Conservation (phyloP, 1,140 invertebrate species). For the Drosophila bocqueti region DNA sequence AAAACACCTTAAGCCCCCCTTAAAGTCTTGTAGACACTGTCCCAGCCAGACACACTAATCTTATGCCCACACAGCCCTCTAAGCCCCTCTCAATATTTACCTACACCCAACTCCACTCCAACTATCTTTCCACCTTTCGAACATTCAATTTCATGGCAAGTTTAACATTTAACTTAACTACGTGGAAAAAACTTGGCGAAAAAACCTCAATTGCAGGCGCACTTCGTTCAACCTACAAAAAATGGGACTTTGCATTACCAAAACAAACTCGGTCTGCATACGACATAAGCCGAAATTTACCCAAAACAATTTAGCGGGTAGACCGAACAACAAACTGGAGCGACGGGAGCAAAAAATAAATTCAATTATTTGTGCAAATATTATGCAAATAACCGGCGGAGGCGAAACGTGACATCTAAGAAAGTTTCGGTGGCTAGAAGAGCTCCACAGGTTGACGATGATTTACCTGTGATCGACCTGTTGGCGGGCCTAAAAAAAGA, state of each 20-base stretch:
- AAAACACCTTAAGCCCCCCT: background rate
- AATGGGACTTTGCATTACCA: conserved; percentile 37
- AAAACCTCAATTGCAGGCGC: conserved; percentile 75
- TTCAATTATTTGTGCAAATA: conserved; percentile 85
- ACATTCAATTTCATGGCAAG: conserved; percentile 78
- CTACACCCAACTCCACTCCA: conserved; percentile 15
- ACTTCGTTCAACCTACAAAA: conserved; percentile 32
- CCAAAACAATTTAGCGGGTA: conserved; percentile 52
- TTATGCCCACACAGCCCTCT: background rate
- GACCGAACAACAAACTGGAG: conserved; percentile 15
- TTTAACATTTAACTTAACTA: conserved; percentile 61
- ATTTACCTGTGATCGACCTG: conserved; percentile 48
- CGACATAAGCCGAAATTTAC: conserved; percentile 42
- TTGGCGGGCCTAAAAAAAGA: conserved; percentile 29
- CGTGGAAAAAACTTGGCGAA: conserved; percentile 33
- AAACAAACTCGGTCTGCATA: conserved; percentile 48
- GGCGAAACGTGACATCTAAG: conserved; percentile 65
- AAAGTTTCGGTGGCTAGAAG: conserved; percentile 5
- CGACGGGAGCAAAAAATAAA: conserved; percentile 60
- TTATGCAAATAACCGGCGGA: conserved; percentile 75
- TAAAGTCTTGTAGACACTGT: background rate
- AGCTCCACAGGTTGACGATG: conserved; percentile 58
- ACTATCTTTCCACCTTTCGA: conserved; percentile 58
- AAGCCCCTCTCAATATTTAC: conserved; percentile 7
- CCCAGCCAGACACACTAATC: conserved; percentile 36